A percentile compares a stretch with the other conserved stretches of the same genome.
Evolutionary conservation across 2,113 vertebrate genomes (phyloP).

Genomic region (Gallinago media): DNA sequence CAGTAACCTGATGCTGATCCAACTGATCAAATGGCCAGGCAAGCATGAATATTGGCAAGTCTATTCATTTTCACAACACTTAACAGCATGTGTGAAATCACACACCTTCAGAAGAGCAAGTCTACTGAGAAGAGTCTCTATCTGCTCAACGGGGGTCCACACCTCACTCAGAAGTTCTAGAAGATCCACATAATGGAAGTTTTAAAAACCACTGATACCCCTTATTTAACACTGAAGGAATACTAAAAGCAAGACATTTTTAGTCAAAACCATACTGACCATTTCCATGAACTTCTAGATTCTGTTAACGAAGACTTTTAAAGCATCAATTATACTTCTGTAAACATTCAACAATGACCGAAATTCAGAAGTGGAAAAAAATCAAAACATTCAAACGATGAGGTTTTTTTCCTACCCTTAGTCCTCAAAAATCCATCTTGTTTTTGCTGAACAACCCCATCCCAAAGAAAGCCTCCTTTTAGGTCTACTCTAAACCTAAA

Average conservation of each 20-base stretch:
- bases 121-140: not conserved
- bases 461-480: not conserved
- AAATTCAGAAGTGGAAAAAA: not conserved
- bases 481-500: not conserved
- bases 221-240: not conserved
- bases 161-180: not conserved
- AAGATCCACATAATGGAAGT: rapidly evolving
- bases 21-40: not conserved
- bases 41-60: not conserved
- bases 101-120: not conserved
- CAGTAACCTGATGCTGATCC: not conserved
- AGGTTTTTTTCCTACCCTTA: not conserved
- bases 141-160: not conserved
- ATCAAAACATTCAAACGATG: not conserved
- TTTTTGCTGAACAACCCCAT: not conserved
- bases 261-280: not conserved
- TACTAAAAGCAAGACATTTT: not conserved
- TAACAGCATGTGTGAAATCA: not conserved
- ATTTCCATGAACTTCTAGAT: not conserved
- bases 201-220: not conserved
- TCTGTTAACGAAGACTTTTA: not conserved
- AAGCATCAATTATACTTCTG: not conserved
- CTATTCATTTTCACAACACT: not conserved
- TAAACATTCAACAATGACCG: not conserved
- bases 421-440: not conserved